Conservation (phyloP, 2,113 vertebrate genomes). For the Chloebia gouldiae region DNA sequence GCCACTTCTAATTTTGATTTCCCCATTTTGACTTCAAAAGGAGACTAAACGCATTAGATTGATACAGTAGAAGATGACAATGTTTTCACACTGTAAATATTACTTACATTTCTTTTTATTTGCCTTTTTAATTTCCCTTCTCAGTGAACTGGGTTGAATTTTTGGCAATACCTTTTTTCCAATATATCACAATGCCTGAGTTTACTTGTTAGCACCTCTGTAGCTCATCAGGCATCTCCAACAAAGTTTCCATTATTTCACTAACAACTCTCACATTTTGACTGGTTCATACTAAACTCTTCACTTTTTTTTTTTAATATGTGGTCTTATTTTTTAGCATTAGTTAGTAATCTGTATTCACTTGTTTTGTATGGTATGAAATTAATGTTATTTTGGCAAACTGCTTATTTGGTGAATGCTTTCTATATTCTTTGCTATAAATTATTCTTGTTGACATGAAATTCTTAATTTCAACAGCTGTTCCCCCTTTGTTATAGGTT, state of each 20-base stretch:
- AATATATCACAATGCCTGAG: rapidly evolving
- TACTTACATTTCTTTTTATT: not conserved
- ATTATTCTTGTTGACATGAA: not conserved
- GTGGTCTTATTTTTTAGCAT: not conserved
- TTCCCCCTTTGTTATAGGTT: not conserved
- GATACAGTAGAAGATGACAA: not conserved
- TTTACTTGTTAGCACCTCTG: not conserved
- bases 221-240: not conserved
- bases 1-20: not conserved
- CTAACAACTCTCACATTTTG: not conserved
- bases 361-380: not conserved
- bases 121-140: not conserved
- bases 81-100: not conserved
- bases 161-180: not conserved
- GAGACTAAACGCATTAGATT: not conserved
- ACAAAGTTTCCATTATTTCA: not conserved
- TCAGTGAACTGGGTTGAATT: not conserved
- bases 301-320: not conserved
- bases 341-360: not conserved
- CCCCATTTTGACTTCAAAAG: not conserved
- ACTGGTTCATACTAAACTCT: not conserved
- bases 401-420: not conserved
- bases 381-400: not conserved
- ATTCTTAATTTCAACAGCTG: not conserved
- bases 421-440: not conserved